Conservation (phyloP, 2,888 invertebrate genomes). For the Ormyrus pomaceus region DNA sequence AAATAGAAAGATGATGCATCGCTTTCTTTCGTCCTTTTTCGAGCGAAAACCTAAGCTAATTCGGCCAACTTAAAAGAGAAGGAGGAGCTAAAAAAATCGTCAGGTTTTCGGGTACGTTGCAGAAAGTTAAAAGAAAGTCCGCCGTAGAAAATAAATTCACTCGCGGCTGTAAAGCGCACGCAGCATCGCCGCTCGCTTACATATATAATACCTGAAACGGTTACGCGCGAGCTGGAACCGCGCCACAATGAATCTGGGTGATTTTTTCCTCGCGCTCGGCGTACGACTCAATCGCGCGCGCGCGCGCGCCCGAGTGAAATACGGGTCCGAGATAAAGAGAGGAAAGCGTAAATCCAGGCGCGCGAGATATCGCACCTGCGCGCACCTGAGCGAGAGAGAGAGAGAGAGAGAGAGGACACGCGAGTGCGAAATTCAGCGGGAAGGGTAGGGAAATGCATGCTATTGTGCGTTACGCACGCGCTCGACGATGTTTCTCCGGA, state of each 20-base stretch:
- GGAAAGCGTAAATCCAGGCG: constrained; percentile 36
- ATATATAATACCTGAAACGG: too few species aligned
- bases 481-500: neutral
- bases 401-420: constrained; percentile 10
- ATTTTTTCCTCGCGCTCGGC: neutral
- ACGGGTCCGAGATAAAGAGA: constrained; percentile 42
- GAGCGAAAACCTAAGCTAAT: too few species aligned
- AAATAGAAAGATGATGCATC: too few species aligned
- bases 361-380: constrained; percentile 17
- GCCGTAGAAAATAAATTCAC: too few species aligned
- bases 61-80: too few species aligned
- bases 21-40: too few species aligned
- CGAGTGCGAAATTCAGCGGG: constrained; percentile 2
- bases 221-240: neutral
- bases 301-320: constrained; percentile 14
- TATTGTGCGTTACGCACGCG: constrained; percentile 17
- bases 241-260: neutral
- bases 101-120: too few species aligned
- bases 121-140: too few species aligned
- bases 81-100: too few species aligned
- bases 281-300: constrained; percentile 27
- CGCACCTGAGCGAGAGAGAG: neutral
- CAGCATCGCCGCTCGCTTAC: too few species aligned
- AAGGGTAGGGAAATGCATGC: constrained; percentile 11
- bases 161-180: too few species aligned